Evolutionary conservation across 2,888 invertebrate genomes (phyloP).

Genomic region (Drosophila mettleri): DNA sequence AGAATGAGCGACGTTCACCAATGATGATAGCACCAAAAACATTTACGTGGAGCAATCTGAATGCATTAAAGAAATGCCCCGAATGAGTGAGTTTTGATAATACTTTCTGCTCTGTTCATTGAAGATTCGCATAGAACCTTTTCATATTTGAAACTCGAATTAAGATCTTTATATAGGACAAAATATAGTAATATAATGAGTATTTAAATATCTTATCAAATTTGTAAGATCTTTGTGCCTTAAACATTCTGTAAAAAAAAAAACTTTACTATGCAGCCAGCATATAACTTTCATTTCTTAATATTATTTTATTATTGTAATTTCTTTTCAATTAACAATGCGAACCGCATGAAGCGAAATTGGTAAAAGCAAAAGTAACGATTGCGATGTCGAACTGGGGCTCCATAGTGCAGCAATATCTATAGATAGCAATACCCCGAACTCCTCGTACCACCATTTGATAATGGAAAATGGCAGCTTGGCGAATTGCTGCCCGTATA

Average conservation of each 20-base stretch:
- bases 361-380: conserved; percentile 71
- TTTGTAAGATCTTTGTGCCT: too few relatives aligned
- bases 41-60: conserved; percentile 46
- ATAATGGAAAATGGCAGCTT: conserved; percentile 28
- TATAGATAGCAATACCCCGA: conserved; percentile 17
- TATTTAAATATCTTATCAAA: too few relatives aligned
- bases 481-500: conserved; percentile 44
- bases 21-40: conserved; percentile 35
- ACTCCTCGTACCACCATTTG: not conserved
- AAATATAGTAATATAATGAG: too few relatives aligned
- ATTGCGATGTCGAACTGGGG: conserved; percentile 15
- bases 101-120: not conserved
- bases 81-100: conserved; percentile 1
- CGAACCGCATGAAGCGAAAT: conserved; percentile 28
- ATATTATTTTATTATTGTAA: conserved; percentile 56
- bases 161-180: too few relatives aligned
- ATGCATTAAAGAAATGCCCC: conserved; percentile 38
- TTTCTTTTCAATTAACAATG: conserved; percentile 78
- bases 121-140: not conserved
- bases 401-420: conserved; percentile 29
- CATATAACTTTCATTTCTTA: conserved; percentile 45
- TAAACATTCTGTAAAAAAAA: not conserved
- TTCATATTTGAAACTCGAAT: not conserved
- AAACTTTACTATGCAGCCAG: not conserved
- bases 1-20: conserved; percentile 40